phyloP scores from a whole-genome alignment of 2,113 vertebrate genomes.

The Thymallus thymallus region DNA sequence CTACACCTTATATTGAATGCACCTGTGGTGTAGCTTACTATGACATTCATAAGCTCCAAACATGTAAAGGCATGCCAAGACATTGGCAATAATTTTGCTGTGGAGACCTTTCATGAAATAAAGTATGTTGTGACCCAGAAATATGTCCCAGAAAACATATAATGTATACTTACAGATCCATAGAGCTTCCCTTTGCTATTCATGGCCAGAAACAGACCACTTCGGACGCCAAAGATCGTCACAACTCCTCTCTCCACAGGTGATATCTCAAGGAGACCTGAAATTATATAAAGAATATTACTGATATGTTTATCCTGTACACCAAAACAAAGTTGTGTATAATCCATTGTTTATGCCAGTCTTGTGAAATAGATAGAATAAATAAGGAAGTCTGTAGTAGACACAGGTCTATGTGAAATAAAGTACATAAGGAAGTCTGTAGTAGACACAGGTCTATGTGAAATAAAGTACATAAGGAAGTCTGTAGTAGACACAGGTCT shows the following conservation, averaged over 20 bases:
- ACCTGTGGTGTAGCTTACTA: not conserved
- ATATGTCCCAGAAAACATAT: not conserved
- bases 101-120: not conserved
- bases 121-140: constrained; percentile 2
- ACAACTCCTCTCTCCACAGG: constrained; percentile 92
- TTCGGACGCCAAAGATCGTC: constrained; percentile 87
- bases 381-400: too few relatives aligned
- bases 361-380: constrained; percentile 2
- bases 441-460: too few relatives aligned
- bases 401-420: too few relatives aligned
- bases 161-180: constrained; percentile 85
- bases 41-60: not conserved
- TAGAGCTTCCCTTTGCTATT: constrained; percentile 90
- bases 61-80: not conserved
- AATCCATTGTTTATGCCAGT: not conserved
- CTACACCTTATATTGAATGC: not conserved
- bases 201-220: constrained; percentile 92
- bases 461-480: too few relatives aligned
- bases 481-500: too few relatives aligned
- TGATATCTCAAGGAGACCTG: constrained; percentile 92
- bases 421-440: too few relatives aligned
- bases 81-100: not conserved
- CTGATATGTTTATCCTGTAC: not conserved
- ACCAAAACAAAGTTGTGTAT: constrained; percentile 5
- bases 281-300: constrained; percentile 18